Evolutionary conservation across 2,888 invertebrate genomes (phyloP).

Genomic region (Kryphioiulus occultus): DNA sequence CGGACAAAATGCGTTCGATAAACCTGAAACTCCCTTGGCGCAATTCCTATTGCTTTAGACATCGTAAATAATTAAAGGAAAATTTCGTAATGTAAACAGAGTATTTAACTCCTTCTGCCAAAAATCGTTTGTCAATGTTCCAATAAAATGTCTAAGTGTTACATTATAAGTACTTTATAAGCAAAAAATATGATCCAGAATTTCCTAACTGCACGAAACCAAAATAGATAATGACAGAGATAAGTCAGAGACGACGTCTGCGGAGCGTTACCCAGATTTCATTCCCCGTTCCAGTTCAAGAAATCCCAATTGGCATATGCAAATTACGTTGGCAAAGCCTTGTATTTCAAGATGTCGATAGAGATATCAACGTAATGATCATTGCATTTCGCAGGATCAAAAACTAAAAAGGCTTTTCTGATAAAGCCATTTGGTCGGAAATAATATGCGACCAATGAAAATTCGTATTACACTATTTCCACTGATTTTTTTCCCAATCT

Average conservation of each 20-base stretch:
- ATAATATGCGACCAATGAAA: not conserved
- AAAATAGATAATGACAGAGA: not conserved
- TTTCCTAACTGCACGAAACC: not conserved
- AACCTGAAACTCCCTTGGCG: not conserved
- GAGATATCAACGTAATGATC: not conserved
- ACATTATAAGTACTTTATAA: not conserved
- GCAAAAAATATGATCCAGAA: not conserved
- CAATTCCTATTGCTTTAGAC: not conserved
- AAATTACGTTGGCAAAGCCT: not conserved
- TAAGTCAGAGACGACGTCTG: not conserved
- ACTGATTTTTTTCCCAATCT: not conserved
- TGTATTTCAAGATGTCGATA: not conserved
- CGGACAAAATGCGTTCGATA: too few relatives aligned
- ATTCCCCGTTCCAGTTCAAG: not conserved
- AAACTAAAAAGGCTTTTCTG: not conserved
- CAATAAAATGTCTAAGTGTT: not conserved
- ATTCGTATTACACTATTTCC: not conserved
- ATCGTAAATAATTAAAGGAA: not conserved
- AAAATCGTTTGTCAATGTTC: not conserved
- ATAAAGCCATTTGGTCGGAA: not conserved
- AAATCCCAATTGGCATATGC: constrained; percentile 1
- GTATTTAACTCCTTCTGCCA: not conserved
- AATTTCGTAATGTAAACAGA: not conserved
- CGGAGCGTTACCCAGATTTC: not conserved
- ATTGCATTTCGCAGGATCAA: not conserved